Conservation (phyloP, 2,888 invertebrate species). For the Keiferia lycopersicella region DNA sequence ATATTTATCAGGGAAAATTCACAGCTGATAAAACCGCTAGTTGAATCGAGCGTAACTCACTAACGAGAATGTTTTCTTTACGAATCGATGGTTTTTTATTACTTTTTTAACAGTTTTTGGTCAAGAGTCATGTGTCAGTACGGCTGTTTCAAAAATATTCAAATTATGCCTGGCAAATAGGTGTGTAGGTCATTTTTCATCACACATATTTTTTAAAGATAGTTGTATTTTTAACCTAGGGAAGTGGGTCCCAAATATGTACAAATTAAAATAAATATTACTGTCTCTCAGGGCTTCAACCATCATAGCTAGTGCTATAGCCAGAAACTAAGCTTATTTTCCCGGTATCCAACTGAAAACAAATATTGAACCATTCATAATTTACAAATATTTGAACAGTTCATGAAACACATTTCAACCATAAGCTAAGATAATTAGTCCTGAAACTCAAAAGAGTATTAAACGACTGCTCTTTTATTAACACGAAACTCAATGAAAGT, state of each 20-base stretch:
- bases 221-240: background rate
- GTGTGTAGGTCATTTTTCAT: no score
- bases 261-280: no score
- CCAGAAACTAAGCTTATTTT: no score
- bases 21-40: conserved; percentile 69
- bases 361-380: background rate
- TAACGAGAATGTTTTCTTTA: conserved; percentile 4
- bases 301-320: no score
- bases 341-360: background rate
- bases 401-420: background rate
- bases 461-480: background rate
- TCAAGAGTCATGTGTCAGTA: no score
- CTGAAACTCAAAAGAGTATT: conserved; percentile 18
- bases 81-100: background rate
- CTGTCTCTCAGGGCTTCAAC: no score
- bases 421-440: background rate
- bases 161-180: background rate
- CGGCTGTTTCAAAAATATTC: no score
- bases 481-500: conserved; percentile 4
- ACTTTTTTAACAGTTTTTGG: background rate
- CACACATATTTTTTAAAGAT: background rate
- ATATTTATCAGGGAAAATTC: conserved; percentile 76
- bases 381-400: no score
- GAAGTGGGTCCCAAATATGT: no score
- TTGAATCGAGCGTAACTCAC: conserved; percentile 2